Percentiles rank a stretch among this genome's conserved stretches.
Conservation (phyloP, 2,888 invertebrate species). For the Drosophila mulleri region DNA sequence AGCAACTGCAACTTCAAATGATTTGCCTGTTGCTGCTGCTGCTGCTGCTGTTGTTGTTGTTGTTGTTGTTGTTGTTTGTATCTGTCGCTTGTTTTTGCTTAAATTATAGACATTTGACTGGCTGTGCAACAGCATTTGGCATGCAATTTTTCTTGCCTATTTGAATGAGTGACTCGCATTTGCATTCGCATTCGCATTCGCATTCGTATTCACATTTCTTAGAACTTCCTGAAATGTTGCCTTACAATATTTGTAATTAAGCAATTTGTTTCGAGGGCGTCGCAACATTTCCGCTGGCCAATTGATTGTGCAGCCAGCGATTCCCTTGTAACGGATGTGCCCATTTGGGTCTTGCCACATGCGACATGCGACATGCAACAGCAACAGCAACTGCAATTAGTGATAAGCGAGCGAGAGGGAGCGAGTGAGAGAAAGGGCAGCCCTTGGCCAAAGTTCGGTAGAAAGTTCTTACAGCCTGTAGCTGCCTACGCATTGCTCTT, state of each 20-base stretch:
- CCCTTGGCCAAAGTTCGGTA: slow-evolving; percentile 28
- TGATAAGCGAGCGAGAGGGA: slow-evolving; percentile 9
- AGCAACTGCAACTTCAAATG: slow-evolving; percentile 62
- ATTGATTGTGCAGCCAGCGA: slow-evolving; percentile 59
- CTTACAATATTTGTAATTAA: slow-evolving; percentile 71
- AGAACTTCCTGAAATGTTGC: slow-evolving; percentile 55
- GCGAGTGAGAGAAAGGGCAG: not conserved
- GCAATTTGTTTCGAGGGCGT: slow-evolving; percentile 67
- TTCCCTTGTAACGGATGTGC: slow-evolving; percentile 64
- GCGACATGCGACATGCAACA: slow-evolving; percentile 13
- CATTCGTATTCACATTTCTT: slow-evolving; percentile 43
- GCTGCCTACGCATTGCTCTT: not conserved
- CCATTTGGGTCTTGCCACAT: slow-evolving; percentile 53
- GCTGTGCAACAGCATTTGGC: slow-evolving; percentile 67
- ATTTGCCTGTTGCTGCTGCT: slow-evolving; percentile 58
- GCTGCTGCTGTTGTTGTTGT: slow-evolving; percentile 26
- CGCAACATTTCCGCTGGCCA: slow-evolving; percentile 71
- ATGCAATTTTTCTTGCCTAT: slow-evolving; percentile 72
- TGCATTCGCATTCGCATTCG: slow-evolving; percentile 34
- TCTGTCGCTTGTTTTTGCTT: slow-evolving; percentile 78
- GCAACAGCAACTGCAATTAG: slow-evolving; percentile 55
- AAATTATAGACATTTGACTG: slow-evolving; percentile 78
- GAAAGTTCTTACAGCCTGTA: slow-evolving; percentile 32
- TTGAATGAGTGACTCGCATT: slow-evolving; percentile 66
- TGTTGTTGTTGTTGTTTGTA: slow-evolving; percentile 48